phyloP scores from a whole-genome alignment of 2,888 invertebrate species.

The Terebella lapidaria region DNA sequence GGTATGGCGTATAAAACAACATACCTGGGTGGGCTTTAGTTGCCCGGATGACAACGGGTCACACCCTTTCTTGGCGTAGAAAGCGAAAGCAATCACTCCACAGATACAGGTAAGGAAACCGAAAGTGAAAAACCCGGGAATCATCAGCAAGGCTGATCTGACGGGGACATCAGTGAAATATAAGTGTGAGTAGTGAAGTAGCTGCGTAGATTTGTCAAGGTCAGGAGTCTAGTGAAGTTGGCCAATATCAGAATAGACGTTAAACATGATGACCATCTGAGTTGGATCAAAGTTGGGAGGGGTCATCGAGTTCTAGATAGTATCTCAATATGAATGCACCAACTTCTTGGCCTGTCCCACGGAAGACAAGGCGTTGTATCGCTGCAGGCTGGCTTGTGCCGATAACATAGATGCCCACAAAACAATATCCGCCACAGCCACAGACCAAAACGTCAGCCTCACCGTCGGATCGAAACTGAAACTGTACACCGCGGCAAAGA shows the following conservation, averaged over 20 bases:
- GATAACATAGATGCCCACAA: not conserved
- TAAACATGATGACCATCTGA: too few species aligned
- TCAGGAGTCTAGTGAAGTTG: too few species aligned
- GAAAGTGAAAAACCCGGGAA: not conserved
- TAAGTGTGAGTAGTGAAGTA: too few species aligned
- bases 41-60: constrained; percentile 4
- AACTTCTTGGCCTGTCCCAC: not conserved
- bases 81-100: constrained; percentile 11
- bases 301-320: too few species aligned
- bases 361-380: not conserved
- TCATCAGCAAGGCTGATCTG: too few species aligned
- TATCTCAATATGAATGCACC: too few species aligned
- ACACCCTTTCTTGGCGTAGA: constrained; percentile 16
- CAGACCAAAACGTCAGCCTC: not conserved
- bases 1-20: too few species aligned
- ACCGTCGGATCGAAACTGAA: not conserved
- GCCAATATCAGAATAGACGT: too few species aligned
- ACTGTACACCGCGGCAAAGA: not conserved
- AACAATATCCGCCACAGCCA: not conserved
- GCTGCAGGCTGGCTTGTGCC: not conserved
- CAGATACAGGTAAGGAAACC: not conserved
- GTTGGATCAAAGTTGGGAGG: too few species aligned
- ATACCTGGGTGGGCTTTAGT: not conserved
- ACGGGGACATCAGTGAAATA: too few species aligned
- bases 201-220: too few species aligned